These are phyloP conservation scores for Ophiothrix spiculata DNA, from an alignment of 35 echinoderm and acorn worm species.

Conservation along the genomic window DNA sequence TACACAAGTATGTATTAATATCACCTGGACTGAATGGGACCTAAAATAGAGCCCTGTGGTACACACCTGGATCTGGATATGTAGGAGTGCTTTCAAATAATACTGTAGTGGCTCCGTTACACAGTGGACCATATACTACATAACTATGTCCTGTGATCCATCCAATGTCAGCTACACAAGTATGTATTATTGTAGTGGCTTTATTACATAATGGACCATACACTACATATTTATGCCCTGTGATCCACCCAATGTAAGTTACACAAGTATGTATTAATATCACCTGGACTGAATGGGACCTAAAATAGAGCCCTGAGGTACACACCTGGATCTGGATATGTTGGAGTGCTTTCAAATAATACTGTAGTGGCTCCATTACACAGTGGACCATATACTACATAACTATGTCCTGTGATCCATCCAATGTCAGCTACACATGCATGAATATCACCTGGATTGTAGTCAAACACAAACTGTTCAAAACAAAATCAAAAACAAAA, in stretches of 20 bases:
- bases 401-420: slow-evolving; percentile 97
- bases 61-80: slow-evolving; percentile 70
- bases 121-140: slow-evolving; percentile 56
- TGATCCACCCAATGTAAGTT: too few species aligned
- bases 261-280: neutral
- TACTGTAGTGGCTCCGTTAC: slow-evolving; percentile 60
- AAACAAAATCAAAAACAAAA: too few species aligned
- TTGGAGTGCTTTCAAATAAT: slow-evolving; percentile 94
- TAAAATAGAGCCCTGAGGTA: neutral
- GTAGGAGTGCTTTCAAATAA: slow-evolving; percentile 72
- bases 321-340: slow-evolving; percentile 88
- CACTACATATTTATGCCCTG: too few species aligned
- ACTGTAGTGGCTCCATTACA: slow-evolving; percentile 96
- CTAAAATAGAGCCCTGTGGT: neutral
- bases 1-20: slow-evolving; percentile 5
- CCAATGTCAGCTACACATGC: slow-evolving; percentile 98
- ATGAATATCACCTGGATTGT: slow-evolving; percentile 80
- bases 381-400: slow-evolving; percentile 99
- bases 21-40: slow-evolving; percentile 58
- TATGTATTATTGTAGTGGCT: too few species aligned
- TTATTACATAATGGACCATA: too few species aligned
- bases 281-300: neutral
- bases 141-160: slow-evolving; percentile 62
- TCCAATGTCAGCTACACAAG: slow-evolving; percentile 60
- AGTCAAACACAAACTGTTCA: slow-evolving; percentile 93